Evolutionary conservation across 53 echinoderm and acorn worm species (phyloP), one percentile per base, ranked within the genome.

Genomic region (Apostichopus leukothele): DNA sequence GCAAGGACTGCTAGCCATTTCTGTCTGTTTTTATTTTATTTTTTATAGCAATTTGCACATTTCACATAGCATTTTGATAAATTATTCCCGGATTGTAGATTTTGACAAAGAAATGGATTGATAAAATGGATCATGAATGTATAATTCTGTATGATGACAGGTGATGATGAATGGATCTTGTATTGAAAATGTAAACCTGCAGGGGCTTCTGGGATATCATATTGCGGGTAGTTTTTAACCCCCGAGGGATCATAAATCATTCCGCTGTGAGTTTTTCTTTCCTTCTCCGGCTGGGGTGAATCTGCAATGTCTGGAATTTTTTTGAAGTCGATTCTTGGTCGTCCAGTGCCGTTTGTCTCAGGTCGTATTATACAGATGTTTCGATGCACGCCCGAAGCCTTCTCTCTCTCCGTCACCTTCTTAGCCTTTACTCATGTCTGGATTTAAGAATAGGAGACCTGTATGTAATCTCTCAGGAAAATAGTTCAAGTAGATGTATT

Each of bases 271-370:
- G 61, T 13, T 61, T 9, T 9, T 9, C 61, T 61, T 61, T 1
- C 61, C 13, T 68, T 68, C 16, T 18, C 16, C 16, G 7, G 7
- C 57, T 10, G 7, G 57, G 8, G 8, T 57, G 19, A 68, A 68
- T 68, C 68, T 68, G 68, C 20, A 68, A 68, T 68, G 68, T 68
- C 68, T 68, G 68, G 68, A 68, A 68, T 68, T 68, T 68, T 13
- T 12, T 13, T 14, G 11, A 16, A 13, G 68, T 5, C 5, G 16
- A n/a, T 14, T 68, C 16, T 14, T 68, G 16, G 16, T 14, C 71
- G 18, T 71, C 71, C 6, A 10, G 57, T 57, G 10, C 57, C 10
- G 57, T 57, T 57, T 57, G 57, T 57, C 57, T 57, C 57, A n/a
- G 7, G 57, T 57, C 4, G 57, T 57, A 57, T 10, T 57, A 10